These are phyloP conservation scores for Cataglyphis hispanica DNA, from an alignment of 1,140 invertebrate species.

Conservation along the genomic window DNA sequence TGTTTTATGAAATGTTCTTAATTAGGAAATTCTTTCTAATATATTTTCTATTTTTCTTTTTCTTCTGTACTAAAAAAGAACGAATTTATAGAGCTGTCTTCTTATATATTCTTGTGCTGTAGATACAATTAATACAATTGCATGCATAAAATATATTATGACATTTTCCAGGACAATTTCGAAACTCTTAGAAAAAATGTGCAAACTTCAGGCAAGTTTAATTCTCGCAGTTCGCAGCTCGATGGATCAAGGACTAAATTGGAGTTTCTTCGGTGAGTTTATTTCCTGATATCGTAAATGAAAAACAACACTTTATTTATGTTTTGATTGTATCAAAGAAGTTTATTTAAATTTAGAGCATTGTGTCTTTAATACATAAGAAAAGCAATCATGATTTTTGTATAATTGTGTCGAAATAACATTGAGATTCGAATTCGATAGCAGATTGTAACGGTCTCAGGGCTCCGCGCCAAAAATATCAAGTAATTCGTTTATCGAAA, in stretches of 20 bases:
- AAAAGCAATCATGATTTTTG: background rate
- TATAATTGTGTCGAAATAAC: background rate
- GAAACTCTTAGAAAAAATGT: background rate
- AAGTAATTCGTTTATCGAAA: slow-evolving; percentile 8
- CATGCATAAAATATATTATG: background rate
- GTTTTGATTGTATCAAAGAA: too few relatives aligned
- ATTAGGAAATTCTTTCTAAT: slow-evolving; percentile 55
- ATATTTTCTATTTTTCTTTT: slow-evolving; percentile 27
- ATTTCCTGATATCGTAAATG: background rate
- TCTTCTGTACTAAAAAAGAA: background rate
- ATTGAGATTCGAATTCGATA: background rate
- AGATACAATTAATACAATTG: slow-evolving; percentile 5
- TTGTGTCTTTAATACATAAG: too few relatives aligned
- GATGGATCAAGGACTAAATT: too few relatives aligned
- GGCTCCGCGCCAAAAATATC: background rate
- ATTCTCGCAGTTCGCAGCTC: too few relatives aligned
- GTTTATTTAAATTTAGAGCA: too few relatives aligned
- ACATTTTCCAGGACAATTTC: background rate
- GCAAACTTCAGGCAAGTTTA: too few relatives aligned
- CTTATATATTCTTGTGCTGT: background rate
- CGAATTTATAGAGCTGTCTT: background rate
- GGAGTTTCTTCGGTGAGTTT: background rate
- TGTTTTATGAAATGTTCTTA: slow-evolving; percentile 42
- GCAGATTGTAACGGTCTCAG: too few relatives aligned
- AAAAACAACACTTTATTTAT: background rate